These are phyloP conservation scores for Poliocrania exsul DNA, from an alignment of 2,797 vertebrate genomes.

Conservation along the genomic window DNA sequence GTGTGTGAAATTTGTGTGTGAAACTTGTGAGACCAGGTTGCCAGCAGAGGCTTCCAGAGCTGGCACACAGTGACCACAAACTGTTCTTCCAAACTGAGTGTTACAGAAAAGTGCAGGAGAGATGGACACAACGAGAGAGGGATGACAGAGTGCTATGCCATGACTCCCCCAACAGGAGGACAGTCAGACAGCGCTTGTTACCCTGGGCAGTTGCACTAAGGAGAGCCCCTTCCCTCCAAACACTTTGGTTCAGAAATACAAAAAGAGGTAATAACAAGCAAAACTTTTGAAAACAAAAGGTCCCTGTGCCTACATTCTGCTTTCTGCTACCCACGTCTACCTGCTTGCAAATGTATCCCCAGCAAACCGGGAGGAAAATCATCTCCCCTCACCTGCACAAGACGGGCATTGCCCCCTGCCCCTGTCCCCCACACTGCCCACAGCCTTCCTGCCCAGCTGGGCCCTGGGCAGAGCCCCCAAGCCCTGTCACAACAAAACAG, in stretches of 20 bases:
- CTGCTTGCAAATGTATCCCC: not conserved
- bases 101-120: not conserved
- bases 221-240: not conserved
- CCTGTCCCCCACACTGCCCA: not conserved
- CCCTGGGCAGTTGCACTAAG: not conserved
- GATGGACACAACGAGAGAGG: fast-evolving
- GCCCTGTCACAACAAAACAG: not conserved
- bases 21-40: not conserved
- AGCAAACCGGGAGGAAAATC: not conserved
- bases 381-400: not conserved
- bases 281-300: not conserved
- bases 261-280: not conserved
- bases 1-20: fast-evolving
- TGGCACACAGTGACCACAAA: fast-evolving
- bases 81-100: fast-evolving
- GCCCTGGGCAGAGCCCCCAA: not conserved
- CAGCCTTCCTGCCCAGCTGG: not conserved
- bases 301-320: no score
- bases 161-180: fast-evolving
- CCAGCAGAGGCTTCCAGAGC: not conserved
- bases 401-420: fast-evolving
- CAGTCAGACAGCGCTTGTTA: fast-evolving
- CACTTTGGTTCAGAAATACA: fast-evolving
- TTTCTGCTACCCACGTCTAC: not conserved
- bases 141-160: fast-evolving